phyloP scores from a whole-genome alignment of 2,888 invertebrate species.

The Drosophila macrospina region DNA sequence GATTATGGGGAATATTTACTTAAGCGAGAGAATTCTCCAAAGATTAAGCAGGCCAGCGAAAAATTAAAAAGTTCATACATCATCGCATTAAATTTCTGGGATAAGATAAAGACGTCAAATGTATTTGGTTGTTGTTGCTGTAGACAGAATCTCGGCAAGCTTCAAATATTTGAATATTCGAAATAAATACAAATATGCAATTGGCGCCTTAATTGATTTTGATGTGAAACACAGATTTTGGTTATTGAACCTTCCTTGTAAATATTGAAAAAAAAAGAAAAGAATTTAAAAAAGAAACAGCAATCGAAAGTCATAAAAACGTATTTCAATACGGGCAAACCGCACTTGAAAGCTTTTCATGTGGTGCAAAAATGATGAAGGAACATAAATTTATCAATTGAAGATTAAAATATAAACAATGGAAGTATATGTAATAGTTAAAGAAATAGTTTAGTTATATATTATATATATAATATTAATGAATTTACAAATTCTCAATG shows the following conservation, averaged over 20 bases:
- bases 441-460: too few relatives aligned
- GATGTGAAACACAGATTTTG: conserved; percentile 71
- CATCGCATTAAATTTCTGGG: conserved; percentile 83
- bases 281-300: conserved; percentile 1
- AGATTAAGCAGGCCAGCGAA: conserved; percentile 32
- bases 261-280: conserved; percentile 16
- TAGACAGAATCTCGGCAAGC: conserved; percentile 23
- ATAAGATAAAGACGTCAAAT: conserved; percentile 82
- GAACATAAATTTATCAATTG: not conserved
- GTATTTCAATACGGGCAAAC: conserved; percentile 27
- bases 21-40: conserved; percentile 26
- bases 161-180: conserved; percentile 39
- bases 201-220: conserved; percentile 79
- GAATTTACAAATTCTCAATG: too few relatives aligned
- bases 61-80: conserved; percentile 82
- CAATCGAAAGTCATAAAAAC: conserved; percentile 21
- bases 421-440: not conserved
- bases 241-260: conserved; percentile 68
- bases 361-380: conserved; percentile 70
- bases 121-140: conserved; percentile 33
- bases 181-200: conserved; percentile 62
- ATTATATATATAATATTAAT: too few relatives aligned
- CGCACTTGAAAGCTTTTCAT: conserved; percentile 68
- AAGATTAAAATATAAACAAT: not conserved
- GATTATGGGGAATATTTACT: conserved; percentile 19